Base-by-base conservation (phyloP, 2,797 vertebrate species). In the Manis pentadactyla region DNA sequence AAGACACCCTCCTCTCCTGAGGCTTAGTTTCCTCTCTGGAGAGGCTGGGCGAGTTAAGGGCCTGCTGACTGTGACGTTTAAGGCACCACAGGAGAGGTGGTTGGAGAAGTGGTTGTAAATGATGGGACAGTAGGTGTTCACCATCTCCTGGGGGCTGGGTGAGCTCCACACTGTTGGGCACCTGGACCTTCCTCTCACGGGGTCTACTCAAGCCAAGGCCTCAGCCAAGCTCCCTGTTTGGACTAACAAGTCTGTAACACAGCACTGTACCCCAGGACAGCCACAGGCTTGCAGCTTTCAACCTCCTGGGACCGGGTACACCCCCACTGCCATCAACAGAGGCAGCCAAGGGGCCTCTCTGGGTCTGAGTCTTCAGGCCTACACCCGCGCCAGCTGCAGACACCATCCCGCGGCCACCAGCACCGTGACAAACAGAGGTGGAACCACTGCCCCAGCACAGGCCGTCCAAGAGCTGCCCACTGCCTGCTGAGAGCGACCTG, bases 91-190 rank as follows among this genome's bases (percentile, higher is more conserved):
- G 17, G 42, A 46, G 17, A 25, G 2, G 17, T 1, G 0, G 0
- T 53, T 59, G 0, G 12, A 39, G n/a, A 31, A n/a, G 29, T 5
- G 2, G 23, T 21, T 1, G 23, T 34, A 4, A 14, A 34, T 13
- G 66, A 37, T 1, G 12, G 19, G 4, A n/a, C 0, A 5, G 69
- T 23, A 25, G 66, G 86, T 5, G 1, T 15, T 17, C 3, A 1
- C 39, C 31, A 27, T 17, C 15, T 6, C 37, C 6, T 0, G 2
- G 9, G 49, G 34, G 39, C 12, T 2, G 37, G 77, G 73, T 21
- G n/a, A 53, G 46, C n/a, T 37, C 46, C 0, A 0, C 15, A 2
- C 6, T 0, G n/a, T 17, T 0, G 15, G 34, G 59, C 8, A 4
- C 2, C 8, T 17, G 3, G 29, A 29, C 21, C 21, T 37, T 34